phyloP scores from a whole-genome alignment of 2,113 vertebrate genomes.

The Pandion haliaetus region DNA sequence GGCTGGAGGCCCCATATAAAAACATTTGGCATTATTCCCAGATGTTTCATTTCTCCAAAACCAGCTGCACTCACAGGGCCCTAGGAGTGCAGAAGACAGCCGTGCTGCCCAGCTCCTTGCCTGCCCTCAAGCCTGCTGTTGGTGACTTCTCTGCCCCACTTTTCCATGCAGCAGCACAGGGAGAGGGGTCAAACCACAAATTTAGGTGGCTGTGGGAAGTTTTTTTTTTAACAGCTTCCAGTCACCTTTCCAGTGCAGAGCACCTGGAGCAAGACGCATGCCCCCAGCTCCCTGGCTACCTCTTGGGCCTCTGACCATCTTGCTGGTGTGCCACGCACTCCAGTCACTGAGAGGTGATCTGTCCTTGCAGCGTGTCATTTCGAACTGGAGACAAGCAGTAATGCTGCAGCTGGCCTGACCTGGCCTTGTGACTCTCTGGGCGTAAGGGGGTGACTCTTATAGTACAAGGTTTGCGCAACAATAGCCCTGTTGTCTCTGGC shows the following conservation, averaged over 20 bases:
- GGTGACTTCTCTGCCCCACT: background rate
- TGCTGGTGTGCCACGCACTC: background rate
- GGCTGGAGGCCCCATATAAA: background rate
- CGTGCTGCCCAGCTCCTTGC: background rate
- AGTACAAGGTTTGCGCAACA: slow-evolving; percentile 46
- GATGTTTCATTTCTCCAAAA: background rate
- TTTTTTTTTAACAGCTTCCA: background rate
- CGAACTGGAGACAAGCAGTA: background rate
- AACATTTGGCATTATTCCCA: slow-evolving; percentile 15
- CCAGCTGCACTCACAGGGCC: background rate
- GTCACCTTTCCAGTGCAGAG: background rate
- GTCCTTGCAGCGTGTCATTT: background rate
- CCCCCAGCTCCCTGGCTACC: background rate
- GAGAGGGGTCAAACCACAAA: fast-evolving
- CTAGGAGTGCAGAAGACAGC: background rate
- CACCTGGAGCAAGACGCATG: background rate
- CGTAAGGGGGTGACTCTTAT: background rate
- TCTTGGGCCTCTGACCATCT: background rate
- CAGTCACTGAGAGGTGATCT: background rate
- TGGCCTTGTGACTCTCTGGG: slow-evolving; percentile 34
- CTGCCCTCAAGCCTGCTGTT: background rate
- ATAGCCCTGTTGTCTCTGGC: slow-evolving; percentile 3
- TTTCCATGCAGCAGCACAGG: background rate
- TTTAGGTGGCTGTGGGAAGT: background rate
- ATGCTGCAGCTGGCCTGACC: slow-evolving; percentile 53